Evolutionary conservation across 2,888 invertebrate species (phyloP), one percentile per base, ranked within the genome.

Genomic region (Tetanocera ferruginea): DNA sequence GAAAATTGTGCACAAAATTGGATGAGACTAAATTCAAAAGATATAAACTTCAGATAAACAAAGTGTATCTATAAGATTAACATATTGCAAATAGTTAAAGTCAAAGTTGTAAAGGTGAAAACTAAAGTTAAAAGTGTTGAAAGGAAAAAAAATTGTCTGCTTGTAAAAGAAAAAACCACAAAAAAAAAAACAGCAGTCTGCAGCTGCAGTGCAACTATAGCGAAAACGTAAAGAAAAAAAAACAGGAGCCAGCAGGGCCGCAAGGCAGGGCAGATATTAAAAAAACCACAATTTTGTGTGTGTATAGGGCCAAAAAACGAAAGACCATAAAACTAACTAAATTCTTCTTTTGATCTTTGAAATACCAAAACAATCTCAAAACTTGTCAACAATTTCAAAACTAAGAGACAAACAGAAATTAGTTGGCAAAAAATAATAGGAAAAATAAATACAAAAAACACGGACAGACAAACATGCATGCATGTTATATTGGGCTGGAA

Each of bases 1-100:
- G 57, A 66, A 75, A 64, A 57, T 76, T 71, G 64, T 75, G 76
- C 76, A 76, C 74, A 77, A 73, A 76, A 55, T 71, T 25, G 19
- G 5, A n/a, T 43, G 8, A 17, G 37, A 78, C 76, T 76, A 73
- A 78, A 73, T 55, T 70, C 37, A 71, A 23, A 71, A 57, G 75
- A 66, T 73, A 57, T 75, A 60, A 70, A 79, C 49, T 28, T 62
- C 62, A 34, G 60, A 49, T 31, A 17, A 31, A 19, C 14, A 23
- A 34, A 69, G 31, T 5, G 49, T 49, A 67, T 52, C 11, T 14
- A 23, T 28, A 72, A 31, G 64, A 64, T 14, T 1, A 64, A 49
- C 69, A 69, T 49, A 51, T 69, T 23, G 11, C 14, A 25, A 23
- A 23, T 28, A 60, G 28, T 11, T 28, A 9, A 2, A 14, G 57